A percentile compares a stretch with the other conserved stretches of the same genome.
Evolutionary conservation across 2,888 invertebrate genomes (phyloP).

Genomic region (Drosophila meridionalis): DNA sequence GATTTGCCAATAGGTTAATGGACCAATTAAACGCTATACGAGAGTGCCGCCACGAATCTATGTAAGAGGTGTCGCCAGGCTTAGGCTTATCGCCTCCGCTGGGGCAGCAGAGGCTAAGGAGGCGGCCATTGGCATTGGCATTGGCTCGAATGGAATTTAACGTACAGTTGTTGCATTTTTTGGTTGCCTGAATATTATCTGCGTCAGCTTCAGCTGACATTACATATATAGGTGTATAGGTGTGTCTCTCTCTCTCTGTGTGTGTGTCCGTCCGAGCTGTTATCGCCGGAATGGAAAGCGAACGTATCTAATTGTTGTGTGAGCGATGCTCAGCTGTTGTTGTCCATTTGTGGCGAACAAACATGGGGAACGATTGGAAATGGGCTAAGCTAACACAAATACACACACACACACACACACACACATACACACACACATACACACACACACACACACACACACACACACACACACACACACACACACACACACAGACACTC

Average conservation of each 20-base stretch:
- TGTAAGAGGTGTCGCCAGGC: slow-evolving; percentile 19
- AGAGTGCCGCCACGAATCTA: background rate
- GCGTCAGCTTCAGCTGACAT: background rate
- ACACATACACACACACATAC: background rate
- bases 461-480: too few species aligned
- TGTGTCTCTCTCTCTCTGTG: background rate
- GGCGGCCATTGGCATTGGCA: slow-evolving; percentile 39
- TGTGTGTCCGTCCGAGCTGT: slow-evolving; percentile 21
- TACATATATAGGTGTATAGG: background rate
- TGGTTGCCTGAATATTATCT: slow-evolving; percentile 3
- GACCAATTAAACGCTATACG: slow-evolving; percentile 47
- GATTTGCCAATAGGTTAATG: slow-evolving; percentile 57
- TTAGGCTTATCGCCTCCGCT: slow-evolving; percentile 29
- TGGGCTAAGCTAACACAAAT: background rate
- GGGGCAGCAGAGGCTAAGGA: slow-evolving; percentile 10
- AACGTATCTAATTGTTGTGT: background rate
- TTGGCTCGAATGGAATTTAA: slow-evolving; percentile 17
- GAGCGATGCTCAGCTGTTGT: slow-evolving; percentile 4
- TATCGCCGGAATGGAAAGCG: slow-evolving; percentile 29
- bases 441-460: background rate
- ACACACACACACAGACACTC: too few species aligned
- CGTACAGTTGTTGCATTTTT: slow-evolving; percentile 30
- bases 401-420: background rate
- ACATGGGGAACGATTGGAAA: slow-evolving; percentile 4
- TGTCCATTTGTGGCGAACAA: background rate